Conservation (phyloP, 2,888 invertebrate species). For the Dynastes hyllus region DNA sequence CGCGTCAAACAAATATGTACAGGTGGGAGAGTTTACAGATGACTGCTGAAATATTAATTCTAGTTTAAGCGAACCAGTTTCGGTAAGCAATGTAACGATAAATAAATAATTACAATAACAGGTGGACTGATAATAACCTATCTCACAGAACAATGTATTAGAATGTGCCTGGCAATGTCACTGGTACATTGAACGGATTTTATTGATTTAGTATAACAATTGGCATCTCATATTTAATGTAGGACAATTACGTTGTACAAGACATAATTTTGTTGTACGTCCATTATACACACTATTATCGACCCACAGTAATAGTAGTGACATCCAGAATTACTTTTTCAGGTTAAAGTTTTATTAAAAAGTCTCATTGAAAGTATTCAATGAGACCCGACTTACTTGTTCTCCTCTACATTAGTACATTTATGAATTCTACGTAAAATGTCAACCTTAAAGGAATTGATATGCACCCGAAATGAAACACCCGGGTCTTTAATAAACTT, state of each 20-base stretch:
- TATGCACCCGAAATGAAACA: no score
- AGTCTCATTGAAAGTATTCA: no score
- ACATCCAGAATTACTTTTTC: no score
- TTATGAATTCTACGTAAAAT: no score
- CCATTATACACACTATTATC: no score
- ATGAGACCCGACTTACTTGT: no score
- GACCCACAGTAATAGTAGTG: no score
- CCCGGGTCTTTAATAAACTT: no score
- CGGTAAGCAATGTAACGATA: slow-evolving; percentile 1
- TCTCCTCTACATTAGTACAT: no score
- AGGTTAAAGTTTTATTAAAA: no score
- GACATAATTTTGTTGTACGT: no score
- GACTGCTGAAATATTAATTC: slow-evolving; percentile 35
- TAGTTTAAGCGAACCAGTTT: slow-evolving; percentile 24
- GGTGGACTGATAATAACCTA: slow-evolving; percentile 33
- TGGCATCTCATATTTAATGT: background rate
- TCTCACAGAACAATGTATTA: slow-evolving; percentile 42
- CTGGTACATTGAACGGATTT: background rate
- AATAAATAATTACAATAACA: slow-evolving; percentile 23
- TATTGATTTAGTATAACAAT: background rate
- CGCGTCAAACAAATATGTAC: slow-evolving; percentile 3
- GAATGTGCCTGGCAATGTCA: background rate
- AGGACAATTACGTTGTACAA: background rate
- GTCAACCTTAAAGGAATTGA: no score
- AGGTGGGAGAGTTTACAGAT: slow-evolving; percentile 27